Conservation (phyloP, 2,113 vertebrate species). For the Tachycineta bicolor region DNA sequence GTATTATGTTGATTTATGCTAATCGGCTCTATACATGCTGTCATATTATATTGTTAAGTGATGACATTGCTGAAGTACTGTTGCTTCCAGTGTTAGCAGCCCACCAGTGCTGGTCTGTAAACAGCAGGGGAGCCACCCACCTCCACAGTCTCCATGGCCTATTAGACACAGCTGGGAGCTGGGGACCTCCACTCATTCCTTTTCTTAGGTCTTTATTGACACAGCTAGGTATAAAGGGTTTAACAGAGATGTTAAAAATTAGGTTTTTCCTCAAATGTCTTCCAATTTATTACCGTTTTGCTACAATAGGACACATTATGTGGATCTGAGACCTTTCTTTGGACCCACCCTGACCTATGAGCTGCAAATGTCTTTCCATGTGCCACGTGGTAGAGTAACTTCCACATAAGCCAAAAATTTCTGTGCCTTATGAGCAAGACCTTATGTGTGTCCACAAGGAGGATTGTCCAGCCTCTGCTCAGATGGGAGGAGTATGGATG, state of each 20-base stretch:
- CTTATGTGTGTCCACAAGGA: accelerated
- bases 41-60: slow-evolving; percentile 49
- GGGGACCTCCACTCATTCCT: not conserved
- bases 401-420: not conserved
- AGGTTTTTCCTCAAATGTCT: not conserved
- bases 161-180: not conserved
- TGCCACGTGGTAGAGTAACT: not conserved
- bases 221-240: not conserved
- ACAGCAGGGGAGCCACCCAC: not conserved
- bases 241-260: not conserved
- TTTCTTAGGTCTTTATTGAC: not conserved
- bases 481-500: not conserved
- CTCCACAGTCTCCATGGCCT: not conserved
- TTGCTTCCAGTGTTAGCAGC: slow-evolving; percentile 19
- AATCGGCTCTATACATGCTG: slow-evolving; percentile 46
- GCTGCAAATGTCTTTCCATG: accelerated
- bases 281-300: not conserved
- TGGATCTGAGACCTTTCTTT: not conserved
- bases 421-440: not conserved
- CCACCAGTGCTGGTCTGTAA: not conserved
- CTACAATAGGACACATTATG: not conserved
- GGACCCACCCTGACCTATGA: not conserved
- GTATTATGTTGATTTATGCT: slow-evolving; percentile 71
- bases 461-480: not conserved
- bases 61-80: slow-evolving; percentile 41